Percentiles rank a stretch among this genome's conserved stretches.
phyloP scores from a whole-genome alignment of 2,888 invertebrate genomes.

The Drosophila maculinotata region DNA sequence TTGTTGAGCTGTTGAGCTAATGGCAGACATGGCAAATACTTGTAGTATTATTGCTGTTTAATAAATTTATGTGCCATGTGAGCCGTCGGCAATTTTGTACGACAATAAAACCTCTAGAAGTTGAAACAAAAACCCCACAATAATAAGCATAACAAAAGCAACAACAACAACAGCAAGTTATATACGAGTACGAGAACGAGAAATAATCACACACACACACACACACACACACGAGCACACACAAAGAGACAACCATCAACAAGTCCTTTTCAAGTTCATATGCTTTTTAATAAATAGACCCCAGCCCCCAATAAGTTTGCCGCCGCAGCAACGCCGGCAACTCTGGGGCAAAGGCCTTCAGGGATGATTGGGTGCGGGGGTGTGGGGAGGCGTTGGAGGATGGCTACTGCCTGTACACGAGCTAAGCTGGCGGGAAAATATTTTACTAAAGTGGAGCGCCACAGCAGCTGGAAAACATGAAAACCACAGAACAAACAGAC shows the following conservation, averaged over 20 bases:
- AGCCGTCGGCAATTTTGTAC: constrained; percentile 53
- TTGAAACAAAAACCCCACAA: constrained; percentile 57
- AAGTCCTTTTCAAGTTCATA: constrained; percentile 82
- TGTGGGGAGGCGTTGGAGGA: background rate
- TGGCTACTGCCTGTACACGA: constrained; percentile 38
- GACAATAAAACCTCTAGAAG: constrained; percentile 56
- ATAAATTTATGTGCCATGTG: constrained; percentile 69
- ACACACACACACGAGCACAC: constrained; percentile 19
- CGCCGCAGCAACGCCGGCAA: constrained; percentile 35
- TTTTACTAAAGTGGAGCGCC: constrained; percentile 57
- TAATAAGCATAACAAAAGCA: constrained; percentile 71
- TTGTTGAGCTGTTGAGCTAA: constrained; percentile 17
- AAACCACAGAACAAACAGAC: constrained; percentile 64
- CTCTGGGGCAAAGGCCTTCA: constrained; percentile 23
- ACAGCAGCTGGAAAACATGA: constrained; percentile 64
- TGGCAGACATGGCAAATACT: constrained; percentile 34
- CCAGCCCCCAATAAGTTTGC: constrained; percentile 72
- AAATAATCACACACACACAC: constrained; percentile 23
- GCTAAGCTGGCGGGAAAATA: constrained; percentile 64
- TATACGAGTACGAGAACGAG: constrained; percentile 29
- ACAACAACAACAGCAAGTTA: constrained; percentile 41
- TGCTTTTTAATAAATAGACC: constrained; percentile 80
- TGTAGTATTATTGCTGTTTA: constrained; percentile 57
- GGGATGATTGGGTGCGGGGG: constrained; percentile 6
- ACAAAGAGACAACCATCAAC: constrained; percentile 63